These are phyloP conservation scores for Tetragonisca angustula DNA, from an alignment of 2,888 invertebrate species.

Conservation along the genomic window DNA sequence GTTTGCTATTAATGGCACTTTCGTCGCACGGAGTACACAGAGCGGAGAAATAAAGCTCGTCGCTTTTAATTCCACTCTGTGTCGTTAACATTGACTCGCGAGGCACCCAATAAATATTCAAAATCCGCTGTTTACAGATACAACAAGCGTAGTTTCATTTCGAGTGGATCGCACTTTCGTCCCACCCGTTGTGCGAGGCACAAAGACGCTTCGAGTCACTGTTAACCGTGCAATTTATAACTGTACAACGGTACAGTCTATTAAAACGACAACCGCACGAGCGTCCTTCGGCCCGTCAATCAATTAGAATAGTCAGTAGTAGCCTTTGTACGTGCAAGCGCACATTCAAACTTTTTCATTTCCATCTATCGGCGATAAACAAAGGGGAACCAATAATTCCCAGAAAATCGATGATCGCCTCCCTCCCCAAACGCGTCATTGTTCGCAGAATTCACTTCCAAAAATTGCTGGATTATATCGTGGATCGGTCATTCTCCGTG, in stretches of 20 bases:
- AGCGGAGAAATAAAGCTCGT: too few species aligned
- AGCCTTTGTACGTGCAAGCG: conserved; percentile 9
- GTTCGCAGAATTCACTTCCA: neutral
- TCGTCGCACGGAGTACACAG: too few species aligned
- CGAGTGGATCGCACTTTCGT: neutral
- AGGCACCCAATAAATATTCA: neutral
- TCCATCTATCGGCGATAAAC: conserved; percentile 22
- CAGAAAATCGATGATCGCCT: conserved; percentile 1
- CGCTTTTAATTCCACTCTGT: too few species aligned
- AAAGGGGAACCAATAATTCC: conserved; percentile 12
- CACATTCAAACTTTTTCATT: conserved; percentile 18
- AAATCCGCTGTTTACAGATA: neutral
- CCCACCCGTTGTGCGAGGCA: neutral
- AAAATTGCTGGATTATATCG: neutral
- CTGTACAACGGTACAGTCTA: conserved; percentile 32
- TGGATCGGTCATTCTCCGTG: neutral
- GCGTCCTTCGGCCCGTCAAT: conserved; percentile 38
- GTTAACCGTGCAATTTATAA: conserved; percentile 37
- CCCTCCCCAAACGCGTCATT: too few species aligned
- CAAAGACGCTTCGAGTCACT: neutral
- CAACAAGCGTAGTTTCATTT: neutral
- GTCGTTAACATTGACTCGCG: neutral
- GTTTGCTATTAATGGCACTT: too few species aligned
- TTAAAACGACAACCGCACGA: conserved; percentile 30
- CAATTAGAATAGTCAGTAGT: conserved; percentile 33